Conservation (phyloP, 2,888 invertebrate species). For the Ferdinandea cuprea region DNA sequence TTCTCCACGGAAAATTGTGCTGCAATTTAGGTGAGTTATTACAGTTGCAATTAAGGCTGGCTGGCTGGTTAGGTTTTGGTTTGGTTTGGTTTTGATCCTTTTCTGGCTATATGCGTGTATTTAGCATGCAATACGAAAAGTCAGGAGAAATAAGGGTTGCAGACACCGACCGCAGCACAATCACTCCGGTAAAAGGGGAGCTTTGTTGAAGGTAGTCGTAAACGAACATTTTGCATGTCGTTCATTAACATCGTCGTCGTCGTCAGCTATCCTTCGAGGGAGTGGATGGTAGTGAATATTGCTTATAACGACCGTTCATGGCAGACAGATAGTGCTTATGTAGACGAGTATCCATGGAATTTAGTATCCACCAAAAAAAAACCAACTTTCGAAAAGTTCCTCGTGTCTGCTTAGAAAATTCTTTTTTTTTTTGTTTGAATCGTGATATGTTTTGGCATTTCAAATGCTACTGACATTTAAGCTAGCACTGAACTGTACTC, state of each 20-base stretch:
- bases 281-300: conserved; percentile 44
- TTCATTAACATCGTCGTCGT: conserved; percentile 67
- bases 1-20: conserved; percentile 41
- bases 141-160: conserved; percentile 52
- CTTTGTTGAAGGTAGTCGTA: conserved; percentile 52
- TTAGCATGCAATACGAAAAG: conserved; percentile 30
- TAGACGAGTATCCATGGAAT: conserved; percentile 28
- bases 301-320: conserved; percentile 56
- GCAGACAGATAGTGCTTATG: conserved; percentile 42
- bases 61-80: conserved; percentile 66
- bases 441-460: conserved; percentile 53
- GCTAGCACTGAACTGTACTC: conserved; percentile 13
- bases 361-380: conserved; percentile 8
- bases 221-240: conserved; percentile 71
- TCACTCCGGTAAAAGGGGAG: conserved; percentile 30
- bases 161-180: conserved; percentile 34
- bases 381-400: conserved; percentile 4
- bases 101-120: conserved; percentile 15
- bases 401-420: conserved; percentile 41
- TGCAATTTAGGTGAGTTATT: conserved; percentile 74
- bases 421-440: background rate
- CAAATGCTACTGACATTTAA: conserved; percentile 65
- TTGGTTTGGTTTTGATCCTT: conserved; percentile 54
- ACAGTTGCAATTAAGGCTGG: conserved; percentile 74
- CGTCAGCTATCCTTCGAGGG: conserved; percentile 11